Percentiles rank a stretch among this genome's conserved stretches.
Evolutionary conservation across 1,140 invertebrate species (phyloP).

Genomic region (Nymphalis io): DNA sequence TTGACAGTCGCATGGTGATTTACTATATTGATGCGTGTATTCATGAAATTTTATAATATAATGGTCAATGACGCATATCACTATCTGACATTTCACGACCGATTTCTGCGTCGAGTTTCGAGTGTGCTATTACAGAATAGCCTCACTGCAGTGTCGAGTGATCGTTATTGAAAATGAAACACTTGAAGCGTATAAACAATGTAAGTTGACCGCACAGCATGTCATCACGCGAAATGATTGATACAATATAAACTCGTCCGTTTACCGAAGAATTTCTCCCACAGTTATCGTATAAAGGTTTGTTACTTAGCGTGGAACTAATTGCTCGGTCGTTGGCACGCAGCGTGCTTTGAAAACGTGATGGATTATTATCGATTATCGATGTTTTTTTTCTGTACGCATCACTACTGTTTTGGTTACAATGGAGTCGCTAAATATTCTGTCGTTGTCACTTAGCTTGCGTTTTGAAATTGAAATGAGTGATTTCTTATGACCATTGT

Average conservation of each 20-base stretch:
- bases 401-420: slow-evolving; percentile 14
- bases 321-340: slow-evolving; percentile 43
- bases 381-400: slow-evolving; percentile 23
- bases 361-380: slow-evolving; percentile 33
- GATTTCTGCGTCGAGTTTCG: too few species aligned
- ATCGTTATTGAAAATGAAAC: neutral
- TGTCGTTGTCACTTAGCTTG: neutral
- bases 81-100: too few species aligned
- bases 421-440: slow-evolving; percentile 3
- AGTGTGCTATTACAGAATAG: too few species aligned
- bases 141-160: too few species aligned
- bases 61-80: too few species aligned
- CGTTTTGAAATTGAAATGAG: slow-evolving; percentile 3
- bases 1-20: too few species aligned
- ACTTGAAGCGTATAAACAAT: neutral
- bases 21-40: too few species aligned
- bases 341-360: slow-evolving; percentile 19
- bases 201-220: neutral
- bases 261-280: slow-evolving; percentile 41
- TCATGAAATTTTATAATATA: too few species aligned
- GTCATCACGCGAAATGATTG: slow-evolving; percentile 34
- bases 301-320: slow-evolving; percentile 42
- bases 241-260: slow-evolving; percentile 26
- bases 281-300: slow-evolving; percentile 43
- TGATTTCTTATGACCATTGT: neutral